Percentiles rank a stretch among this genome's conserved stretches.
These are phyloP conservation scores for Sepioteuthis lessoniana DNA, from an alignment of 2,888 invertebrate species.

Conservation along the genomic window DNA sequence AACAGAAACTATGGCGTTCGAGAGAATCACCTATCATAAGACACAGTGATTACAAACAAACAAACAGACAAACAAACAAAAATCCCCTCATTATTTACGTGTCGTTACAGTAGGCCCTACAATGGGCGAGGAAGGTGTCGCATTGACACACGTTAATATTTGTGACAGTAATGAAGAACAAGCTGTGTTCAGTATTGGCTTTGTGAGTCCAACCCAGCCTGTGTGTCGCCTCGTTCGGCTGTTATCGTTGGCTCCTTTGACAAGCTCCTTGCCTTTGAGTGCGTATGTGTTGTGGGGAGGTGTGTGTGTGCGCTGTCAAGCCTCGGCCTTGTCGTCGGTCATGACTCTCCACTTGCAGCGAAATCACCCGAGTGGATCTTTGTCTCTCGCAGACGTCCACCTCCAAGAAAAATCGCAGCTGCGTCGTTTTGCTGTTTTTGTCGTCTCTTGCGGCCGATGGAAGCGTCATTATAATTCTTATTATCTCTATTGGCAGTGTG, in stretches of 20 bases:
- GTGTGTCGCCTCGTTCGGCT: neutral
- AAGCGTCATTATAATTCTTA: neutral
- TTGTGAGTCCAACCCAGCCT: neutral
- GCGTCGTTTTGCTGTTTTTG: neutral
- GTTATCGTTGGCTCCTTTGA: neutral
- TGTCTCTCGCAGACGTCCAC: too few relatives aligned
- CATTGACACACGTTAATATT: neutral
- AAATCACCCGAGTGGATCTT: neutral
- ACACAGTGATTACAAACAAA: neutral
- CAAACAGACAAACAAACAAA: too few relatives aligned
- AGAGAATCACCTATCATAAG: neutral
- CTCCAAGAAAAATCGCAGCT: neutral
- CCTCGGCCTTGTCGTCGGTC: neutral
- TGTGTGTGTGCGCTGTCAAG: neutral
- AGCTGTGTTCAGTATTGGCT: neutral
- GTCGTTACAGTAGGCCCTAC: neutral
- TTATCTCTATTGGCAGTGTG: neutral
- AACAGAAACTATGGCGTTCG: neutral
- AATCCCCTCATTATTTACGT: neutral
- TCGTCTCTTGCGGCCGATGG: neutral
- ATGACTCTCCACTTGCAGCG: neutral
- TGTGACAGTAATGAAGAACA: neutral
- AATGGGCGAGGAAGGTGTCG: neutral
- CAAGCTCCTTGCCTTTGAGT: neutral
- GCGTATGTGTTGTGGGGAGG: neutral